phyloP scores from a whole-genome alignment of 92 coral and sea anemone genomes.

The Scolanthus callimorphus region DNA sequence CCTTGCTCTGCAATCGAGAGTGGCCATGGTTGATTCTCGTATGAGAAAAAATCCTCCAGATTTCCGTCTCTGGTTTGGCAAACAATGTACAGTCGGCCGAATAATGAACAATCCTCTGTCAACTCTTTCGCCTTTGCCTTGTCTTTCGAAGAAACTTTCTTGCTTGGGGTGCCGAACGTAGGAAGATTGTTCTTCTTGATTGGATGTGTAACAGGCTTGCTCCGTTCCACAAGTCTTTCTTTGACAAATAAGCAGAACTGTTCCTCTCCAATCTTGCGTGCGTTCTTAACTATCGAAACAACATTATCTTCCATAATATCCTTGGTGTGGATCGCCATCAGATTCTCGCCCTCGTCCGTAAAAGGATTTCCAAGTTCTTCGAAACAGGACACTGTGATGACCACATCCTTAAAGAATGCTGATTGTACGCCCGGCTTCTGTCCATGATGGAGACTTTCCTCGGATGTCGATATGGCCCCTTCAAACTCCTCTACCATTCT shows the following conservation, averaged over 20 bases:
- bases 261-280: slow-evolving; percentile 30
- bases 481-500: slow-evolving; percentile 58
- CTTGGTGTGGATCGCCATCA: slow-evolving; percentile 56
- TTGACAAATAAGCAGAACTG: slow-evolving; percentile 34
- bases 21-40: slow-evolving; percentile 74
- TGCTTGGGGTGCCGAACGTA: slow-evolving; percentile 22
- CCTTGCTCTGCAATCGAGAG: slow-evolving; percentile 58
- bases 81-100: slow-evolving; percentile 49
- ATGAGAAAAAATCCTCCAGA: slow-evolving; percentile 53
- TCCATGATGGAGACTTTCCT: slow-evolving; percentile 37
- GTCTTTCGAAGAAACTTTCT: slow-evolving; percentile 39
- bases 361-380: slow-evolving; percentile 54
- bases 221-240: slow-evolving; percentile 45
- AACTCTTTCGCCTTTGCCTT: slow-evolving; percentile 37
- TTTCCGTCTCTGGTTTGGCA: slow-evolving; percentile 72
- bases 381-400: slow-evolving; percentile 36
- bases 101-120: slow-evolving; percentile 54
- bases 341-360: slow-evolving; percentile 40
- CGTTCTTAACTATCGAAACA: slow-evolving; percentile 36
- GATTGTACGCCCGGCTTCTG: slow-evolving; percentile 48
- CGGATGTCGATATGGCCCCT: slow-evolving; percentile 25
- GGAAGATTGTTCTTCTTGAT: slow-evolving; percentile 47
- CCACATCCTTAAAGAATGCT: slow-evolving; percentile 32
- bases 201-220: slow-evolving; percentile 42
- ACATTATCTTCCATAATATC: slow-evolving; percentile 51